Conservation (phyloP, 2,113 vertebrate species). For the Aptenodytes forsteri region DNA sequence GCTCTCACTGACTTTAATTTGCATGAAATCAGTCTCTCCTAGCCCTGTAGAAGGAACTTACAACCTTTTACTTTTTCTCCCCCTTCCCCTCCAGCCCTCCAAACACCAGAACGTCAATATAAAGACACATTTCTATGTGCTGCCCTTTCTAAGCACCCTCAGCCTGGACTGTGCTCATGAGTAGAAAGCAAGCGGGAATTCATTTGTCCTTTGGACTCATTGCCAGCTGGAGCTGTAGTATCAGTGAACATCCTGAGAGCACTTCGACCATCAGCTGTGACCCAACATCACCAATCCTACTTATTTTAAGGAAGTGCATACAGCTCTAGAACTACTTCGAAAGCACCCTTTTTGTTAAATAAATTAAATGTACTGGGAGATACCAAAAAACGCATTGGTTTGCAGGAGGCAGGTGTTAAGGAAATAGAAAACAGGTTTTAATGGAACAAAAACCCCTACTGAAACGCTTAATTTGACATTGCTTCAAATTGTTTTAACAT, state of each 20-base stretch:
- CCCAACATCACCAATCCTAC: not conserved
- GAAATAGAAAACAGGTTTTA: not conserved
- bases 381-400: not conserved
- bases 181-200: not conserved
- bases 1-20: not conserved
- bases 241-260: not conserved
- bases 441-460: not conserved
- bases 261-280: not conserved
- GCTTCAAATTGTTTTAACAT: not conserved
- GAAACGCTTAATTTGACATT: not conserved
- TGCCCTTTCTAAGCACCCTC: not conserved
- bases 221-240: not conserved
- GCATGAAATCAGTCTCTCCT: not conserved
- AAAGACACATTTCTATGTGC: not conserved
- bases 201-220: not conserved
- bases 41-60: not conserved
- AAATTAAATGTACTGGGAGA: not conserved
- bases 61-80: not conserved
- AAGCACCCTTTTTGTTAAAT: not conserved
- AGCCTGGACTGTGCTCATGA: rapidly evolving
- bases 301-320: not conserved
- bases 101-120: not conserved
- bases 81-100: not conserved
- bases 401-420: not conserved
- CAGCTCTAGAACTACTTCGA: not conserved